A percentile compares a stretch with the other conserved stretches of the same genome.
Evolutionary conservation across 2,113 vertebrate genomes (phyloP).

Genomic region (Chamaetylas fuelleborni): DNA sequence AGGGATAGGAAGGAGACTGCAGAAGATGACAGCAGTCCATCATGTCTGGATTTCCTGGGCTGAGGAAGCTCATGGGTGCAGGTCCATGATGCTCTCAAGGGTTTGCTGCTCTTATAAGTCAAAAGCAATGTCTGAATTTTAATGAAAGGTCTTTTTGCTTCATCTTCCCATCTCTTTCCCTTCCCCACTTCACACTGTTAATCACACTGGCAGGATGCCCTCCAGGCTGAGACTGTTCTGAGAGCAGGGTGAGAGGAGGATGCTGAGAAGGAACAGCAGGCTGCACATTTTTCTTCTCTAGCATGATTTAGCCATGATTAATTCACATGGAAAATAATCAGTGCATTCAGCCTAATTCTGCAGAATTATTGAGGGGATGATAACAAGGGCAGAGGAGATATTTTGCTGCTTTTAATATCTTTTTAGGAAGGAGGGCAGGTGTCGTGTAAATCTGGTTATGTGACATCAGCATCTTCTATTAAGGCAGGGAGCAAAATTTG

Average conservation of each 20-base stretch:
- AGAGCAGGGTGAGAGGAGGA: conserved; percentile 16
- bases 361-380: neutral
- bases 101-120: neutral
- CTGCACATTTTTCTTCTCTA: neutral
- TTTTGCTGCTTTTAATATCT: neutral
- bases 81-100: neutral
- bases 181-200: conserved; percentile 13
- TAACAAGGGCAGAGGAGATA: neutral
- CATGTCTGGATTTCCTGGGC: neutral
- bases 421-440: neutral
- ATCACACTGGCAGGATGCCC: conserved; percentile 29
- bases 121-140: neutral
- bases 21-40: neutral
- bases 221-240: conserved; percentile 44
- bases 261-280: conserved; percentile 40
- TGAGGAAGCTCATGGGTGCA: neutral
- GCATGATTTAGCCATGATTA: conserved; percentile 24
- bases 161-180: neutral
- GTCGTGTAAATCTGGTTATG: neutral
- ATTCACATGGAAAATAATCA: conserved; percentile 25
- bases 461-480: neutral
- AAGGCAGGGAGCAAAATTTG: neutral
- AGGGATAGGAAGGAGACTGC: neutral
- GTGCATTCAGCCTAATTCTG: neutral
- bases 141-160: neutral